Conservation (phyloP, 2,113 vertebrate species). For the Alectura lathami region DNA sequence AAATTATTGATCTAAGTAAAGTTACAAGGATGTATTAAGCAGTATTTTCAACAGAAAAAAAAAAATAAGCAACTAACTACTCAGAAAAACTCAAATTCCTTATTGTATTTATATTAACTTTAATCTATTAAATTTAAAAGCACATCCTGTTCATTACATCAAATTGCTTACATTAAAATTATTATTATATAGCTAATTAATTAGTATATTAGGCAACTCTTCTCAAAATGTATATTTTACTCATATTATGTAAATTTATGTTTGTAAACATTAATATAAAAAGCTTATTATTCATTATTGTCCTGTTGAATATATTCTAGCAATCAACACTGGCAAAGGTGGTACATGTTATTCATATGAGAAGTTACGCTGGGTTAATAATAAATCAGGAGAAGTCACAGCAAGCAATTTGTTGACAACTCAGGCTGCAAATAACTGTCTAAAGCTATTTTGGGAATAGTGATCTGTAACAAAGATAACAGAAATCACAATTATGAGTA, state of each 20-base stretch:
- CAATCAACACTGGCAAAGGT: background rate
- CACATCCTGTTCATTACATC: background rate
- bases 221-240: background rate
- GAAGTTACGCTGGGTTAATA: conserved; percentile 14
- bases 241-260: background rate
- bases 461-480: background rate
- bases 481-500: background rate
- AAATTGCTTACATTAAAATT: background rate
- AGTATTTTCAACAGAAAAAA: background rate
- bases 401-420: conserved; percentile 16
- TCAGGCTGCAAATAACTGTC: conserved; percentile 38
- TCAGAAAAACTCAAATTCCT: background rate
- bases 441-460: conserved; percentile 44
- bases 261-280: background rate
- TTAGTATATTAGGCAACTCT: background rate
- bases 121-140: background rate
- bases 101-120: background rate
- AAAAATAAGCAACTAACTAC: background rate
- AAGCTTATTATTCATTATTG: background rate
- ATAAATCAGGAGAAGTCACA: conserved; percentile 20
- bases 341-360: background rate
- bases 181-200: background rate
- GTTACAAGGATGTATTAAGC: background rate
- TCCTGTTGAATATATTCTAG: background rate
- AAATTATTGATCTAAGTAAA: background rate